phyloP scores from a whole-genome alignment of 35 echinoderm and acorn worm genomes.

The Stichopus chloronotus region DNA sequence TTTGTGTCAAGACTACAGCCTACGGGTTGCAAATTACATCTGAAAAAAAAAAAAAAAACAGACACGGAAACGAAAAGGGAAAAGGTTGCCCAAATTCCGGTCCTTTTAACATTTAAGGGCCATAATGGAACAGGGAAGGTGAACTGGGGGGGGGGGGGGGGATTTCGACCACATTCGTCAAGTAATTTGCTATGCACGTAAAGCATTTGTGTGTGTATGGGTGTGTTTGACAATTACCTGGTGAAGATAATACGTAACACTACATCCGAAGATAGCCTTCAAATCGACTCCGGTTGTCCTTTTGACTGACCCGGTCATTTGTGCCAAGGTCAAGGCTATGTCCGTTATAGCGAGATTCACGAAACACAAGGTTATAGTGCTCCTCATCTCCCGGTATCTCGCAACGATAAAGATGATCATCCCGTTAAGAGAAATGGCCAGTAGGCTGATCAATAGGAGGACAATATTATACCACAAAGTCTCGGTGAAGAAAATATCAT shows the following conservation, averaged over 20 bases:
- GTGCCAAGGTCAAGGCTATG: neutral
- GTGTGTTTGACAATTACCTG: too few species aligned
- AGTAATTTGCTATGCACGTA: too few species aligned
- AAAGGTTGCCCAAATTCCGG: too few species aligned
- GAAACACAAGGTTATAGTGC: constrained; percentile 25
- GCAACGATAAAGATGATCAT: constrained; percentile 20
- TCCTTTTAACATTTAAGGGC: too few species aligned
- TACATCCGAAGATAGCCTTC: neutral
- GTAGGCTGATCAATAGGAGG: neutral
- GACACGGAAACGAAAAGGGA: too few species aligned
- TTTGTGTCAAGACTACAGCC: too few species aligned
- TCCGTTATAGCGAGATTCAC: constrained; percentile 35
- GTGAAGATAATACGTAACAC: neutral
- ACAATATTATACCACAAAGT: neutral
- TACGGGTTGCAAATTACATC: too few species aligned
- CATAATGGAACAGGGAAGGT: too few species aligned
- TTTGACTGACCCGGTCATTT: neutral
- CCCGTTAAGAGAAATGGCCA: constrained; percentile 3
- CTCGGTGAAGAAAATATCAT: constrained; percentile 34
- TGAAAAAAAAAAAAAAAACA: too few species aligned
- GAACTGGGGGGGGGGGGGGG: too few species aligned
- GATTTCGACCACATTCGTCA: too few species aligned
- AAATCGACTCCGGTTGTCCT: neutral
- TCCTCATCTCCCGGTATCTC: constrained; percentile 33
- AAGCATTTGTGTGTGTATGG: too few species aligned